Evolutionary conservation across 2,797 vertebrate species (phyloP), one percentile per base, ranked within the genome.

Genomic region (Borostomias antarcticus): DNA sequence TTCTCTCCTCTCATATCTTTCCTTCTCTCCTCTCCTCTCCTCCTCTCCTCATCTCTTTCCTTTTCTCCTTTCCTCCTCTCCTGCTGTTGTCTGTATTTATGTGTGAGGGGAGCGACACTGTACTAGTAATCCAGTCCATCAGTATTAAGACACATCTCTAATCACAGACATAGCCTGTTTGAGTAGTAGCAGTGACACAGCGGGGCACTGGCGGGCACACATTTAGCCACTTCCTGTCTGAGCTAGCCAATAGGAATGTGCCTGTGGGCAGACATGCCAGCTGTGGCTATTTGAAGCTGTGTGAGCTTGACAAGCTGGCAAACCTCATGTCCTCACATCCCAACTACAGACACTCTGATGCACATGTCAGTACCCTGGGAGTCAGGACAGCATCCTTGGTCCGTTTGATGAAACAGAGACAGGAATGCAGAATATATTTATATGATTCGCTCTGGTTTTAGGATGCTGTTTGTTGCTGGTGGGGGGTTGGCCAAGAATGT

Each of bases 161-260:
- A 84, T 85, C 83, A 80, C 81, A 82, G 79, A 75, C 79, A 7
- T 64, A 60, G 64, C 72, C 69, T 69, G 45, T 84, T 80, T 88
- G 83, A 87, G 78, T 82, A 82, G 78, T 82, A 82, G 80, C 82
- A 87, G 85, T 10, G 4, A 25, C 21, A 25, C 30, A 2, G 52
- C 52, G n/a, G 13, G 26, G 26, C 26, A 2, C 26, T 7, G 28
- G 6, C 21, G 10, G 11, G n/a, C 13, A 13, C 23, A 28, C 21
- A 15, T 11, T 4, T 81, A 85, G 73, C 84, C 73, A 75, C 79
- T 85, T 90, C 83, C 89, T 88, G 82, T 83, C 75, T 70, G 67
- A 83, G 73, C 70, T 69, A 86, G 72, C 73, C 82, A 77, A 77
- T 86, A 65, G 78, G 72, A 77, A 73, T 72, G 75, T 66, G 79